Percentiles rank a stretch among this genome's conserved stretches.
Conservation (phyloP, 2,797 vertebrate genomes). For the Melanotaenia pygmaea region DNA sequence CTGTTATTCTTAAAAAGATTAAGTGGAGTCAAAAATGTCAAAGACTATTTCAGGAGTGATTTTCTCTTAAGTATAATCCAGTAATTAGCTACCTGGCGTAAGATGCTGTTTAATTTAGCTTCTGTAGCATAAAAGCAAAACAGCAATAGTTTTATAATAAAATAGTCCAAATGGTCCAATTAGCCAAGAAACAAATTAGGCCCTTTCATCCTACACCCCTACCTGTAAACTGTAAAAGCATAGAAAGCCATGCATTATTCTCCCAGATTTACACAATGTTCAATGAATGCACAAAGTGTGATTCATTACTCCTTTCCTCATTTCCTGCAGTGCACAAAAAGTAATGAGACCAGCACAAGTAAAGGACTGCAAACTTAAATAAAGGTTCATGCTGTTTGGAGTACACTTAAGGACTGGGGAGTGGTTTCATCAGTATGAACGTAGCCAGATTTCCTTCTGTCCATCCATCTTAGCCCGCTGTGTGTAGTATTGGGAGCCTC, state of each 20-base stretch:
- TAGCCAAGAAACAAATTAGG: neutral
- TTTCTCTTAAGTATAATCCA: neutral
- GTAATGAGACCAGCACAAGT: slow-evolving; percentile 14
- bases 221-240: slow-evolving; percentile 4
- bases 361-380: slow-evolving; percentile 9
- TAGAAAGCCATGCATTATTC: slow-evolving; percentile 17
- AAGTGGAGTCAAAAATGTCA: neutral
- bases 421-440: slow-evolving; percentile 46
- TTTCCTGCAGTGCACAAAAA: slow-evolving; percentile 15
- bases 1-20: neutral
- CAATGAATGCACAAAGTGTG: neutral
- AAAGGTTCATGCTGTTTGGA: slow-evolving; percentile 19
- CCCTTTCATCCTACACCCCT: neutral
- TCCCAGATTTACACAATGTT: slow-evolving; percentile 13
- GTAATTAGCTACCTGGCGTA: neutral
- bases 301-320: slow-evolving; percentile 24
- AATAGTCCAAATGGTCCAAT: neutral
- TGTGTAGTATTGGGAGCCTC: slow-evolving; percentile 47
- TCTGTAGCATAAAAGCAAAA: neutral
- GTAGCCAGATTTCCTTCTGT: slow-evolving; percentile 41
- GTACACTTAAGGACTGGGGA: slow-evolving; percentile 11
- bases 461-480: slow-evolving; percentile 55
- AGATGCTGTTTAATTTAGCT: neutral
- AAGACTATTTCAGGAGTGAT: neutral
- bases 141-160: neutral